Percentiles rank a stretch among this genome's conserved stretches.
Evolutionary conservation across 23 tunicate species (phyloP).

Genomic region (Phallusia fumigata): DNA sequence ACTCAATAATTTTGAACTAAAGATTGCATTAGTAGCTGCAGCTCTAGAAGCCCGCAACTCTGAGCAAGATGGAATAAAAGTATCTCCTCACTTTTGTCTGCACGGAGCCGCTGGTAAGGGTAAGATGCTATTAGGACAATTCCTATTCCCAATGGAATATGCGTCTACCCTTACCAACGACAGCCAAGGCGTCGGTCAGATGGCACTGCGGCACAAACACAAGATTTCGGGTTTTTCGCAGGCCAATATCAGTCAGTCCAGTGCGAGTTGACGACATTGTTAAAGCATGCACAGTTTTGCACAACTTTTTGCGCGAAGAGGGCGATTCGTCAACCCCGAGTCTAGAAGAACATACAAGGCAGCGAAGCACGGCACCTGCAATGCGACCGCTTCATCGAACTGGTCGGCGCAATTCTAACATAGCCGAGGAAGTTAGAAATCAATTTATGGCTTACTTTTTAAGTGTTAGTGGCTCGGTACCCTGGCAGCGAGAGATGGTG

Average conservation of each 20-base stretch:
- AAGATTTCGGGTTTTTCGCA: constrained; percentile 19
- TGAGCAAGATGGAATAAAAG: no score
- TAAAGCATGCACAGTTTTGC: constrained; percentile 18
- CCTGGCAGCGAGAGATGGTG: constrained; percentile 19
- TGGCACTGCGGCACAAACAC: no score
- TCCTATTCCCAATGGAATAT: no score
- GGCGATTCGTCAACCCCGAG: not conserved
- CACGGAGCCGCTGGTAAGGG: no score
- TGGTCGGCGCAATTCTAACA: not conserved
- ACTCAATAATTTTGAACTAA: no score
- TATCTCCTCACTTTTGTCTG: no score
- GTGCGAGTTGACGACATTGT: constrained; percentile 4
- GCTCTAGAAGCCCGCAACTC: no score
- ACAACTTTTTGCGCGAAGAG: constrained; percentile 14
- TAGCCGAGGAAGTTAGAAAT: not conserved
- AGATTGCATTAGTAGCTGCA: no score
- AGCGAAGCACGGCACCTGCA: not conserved
- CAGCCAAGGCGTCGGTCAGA: no score
- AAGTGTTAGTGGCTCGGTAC: constrained; percentile 10
- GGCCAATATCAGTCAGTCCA: constrained; percentile 14
- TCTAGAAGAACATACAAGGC: not conserved
- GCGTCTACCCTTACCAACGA: no score
- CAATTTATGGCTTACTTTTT: constrained; percentile 1
- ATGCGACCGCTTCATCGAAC: constrained; percentile 10
- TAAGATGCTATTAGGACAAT: no score